phyloP scores from a whole-genome alignment of 2,797 vertebrate genomes.

The Salarias fasciatus region DNA sequence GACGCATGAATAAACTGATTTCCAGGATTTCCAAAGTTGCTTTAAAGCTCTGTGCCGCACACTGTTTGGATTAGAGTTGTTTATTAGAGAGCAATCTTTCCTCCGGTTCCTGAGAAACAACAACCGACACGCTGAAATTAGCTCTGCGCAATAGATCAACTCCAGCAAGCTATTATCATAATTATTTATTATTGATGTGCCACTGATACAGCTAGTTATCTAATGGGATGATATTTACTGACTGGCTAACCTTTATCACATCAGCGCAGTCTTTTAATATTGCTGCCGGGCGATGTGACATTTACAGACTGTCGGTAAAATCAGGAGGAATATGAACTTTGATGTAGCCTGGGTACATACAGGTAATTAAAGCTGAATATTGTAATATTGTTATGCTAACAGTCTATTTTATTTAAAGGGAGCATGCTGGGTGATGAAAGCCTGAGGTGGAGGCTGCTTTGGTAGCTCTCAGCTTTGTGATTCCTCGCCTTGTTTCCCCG shows the following conservation, averaged over 20 bases:
- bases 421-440: too few relatives aligned
- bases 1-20: constrained; percentile 59
- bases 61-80: constrained; percentile 57
- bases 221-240: constrained; percentile 37
- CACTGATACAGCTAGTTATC: constrained; percentile 32
- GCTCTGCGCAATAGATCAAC: constrained; percentile 22
- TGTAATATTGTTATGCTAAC: too few relatives aligned
- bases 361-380: too few relatives aligned
- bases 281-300: constrained; percentile 1
- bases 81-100: too few relatives aligned
- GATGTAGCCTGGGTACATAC: too few relatives aligned
- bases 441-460: too few relatives aligned
- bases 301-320: not conserved
- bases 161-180: constrained; percentile 7
- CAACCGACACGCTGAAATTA: constrained; percentile 38
- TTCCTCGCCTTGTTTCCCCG: too few relatives aligned
- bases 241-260: constrained; percentile 13
- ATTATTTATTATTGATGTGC: constrained; percentile 39
- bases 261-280: constrained; percentile 15
- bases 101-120: constrained; percentile 48
- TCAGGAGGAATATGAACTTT: too few relatives aligned
- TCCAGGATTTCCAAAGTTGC: constrained; percentile 56
- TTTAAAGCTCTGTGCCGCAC: constrained; percentile 45
- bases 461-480: too few relatives aligned
- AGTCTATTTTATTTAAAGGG: too few relatives aligned